Base-by-base conservation (phyloP, 2,797 vertebrate genomes). In the Coregonus sp. region DNA sequence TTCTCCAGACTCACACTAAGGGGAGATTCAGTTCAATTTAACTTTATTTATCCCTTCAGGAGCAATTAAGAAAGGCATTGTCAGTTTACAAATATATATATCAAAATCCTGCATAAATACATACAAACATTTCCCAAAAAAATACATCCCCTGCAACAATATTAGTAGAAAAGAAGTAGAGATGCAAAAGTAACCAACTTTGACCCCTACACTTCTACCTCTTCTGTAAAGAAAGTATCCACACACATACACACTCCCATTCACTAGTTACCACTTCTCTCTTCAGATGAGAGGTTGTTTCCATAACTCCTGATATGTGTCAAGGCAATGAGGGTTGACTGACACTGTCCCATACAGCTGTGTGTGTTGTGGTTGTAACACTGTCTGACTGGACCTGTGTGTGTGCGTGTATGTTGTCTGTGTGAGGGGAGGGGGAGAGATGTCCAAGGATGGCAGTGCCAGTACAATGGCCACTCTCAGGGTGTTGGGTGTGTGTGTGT, bases 1-100 rank as follows among this genome's bases (percentile, higher is more conserved):
- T 87, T 84, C 51, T 88, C 90, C 83, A 93, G 72, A 68, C 90
- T 92, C 59, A 90, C 71, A 11, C 94, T 95, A 50, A 25, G 37
- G 9, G 40, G 9, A 73, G 20, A 56, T 7, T 52, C 5, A 52
- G 31, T 18, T 11, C 3, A 9, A 59, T n/a, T 3, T 47, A 47
- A 47, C 9, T 47, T 11, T 11, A 25, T 25, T 7, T 63, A 11
- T 18, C 7, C 9, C 20, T 25, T 5, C 54, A 59, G 54, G 54
- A 59, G 5, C 54, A 59, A n/a, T 5, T 16, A 59, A 59, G 40
- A 47, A 2, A 59, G 56, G 59, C 20, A 5, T 6, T 7, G 9
- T 11, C n/a, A 18, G 25, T 9, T 25, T 25, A 12, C 40, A 47
- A 1, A 47, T 25, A 25, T 20, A 61, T 4, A 61, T 9, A 2